Conservation (phyloP, 2,888 invertebrate genomes). For the Papilio gigon region DNA sequence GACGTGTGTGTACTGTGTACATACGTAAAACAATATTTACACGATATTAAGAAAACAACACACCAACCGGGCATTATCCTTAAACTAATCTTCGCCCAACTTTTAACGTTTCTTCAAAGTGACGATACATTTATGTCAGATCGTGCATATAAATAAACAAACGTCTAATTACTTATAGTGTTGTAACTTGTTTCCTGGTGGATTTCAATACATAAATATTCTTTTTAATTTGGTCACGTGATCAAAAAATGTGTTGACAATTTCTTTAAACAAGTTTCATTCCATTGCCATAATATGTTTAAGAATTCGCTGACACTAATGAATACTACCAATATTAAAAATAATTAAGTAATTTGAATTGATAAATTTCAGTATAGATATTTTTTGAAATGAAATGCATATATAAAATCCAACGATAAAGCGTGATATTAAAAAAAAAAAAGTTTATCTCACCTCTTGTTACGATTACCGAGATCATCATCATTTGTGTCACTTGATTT, state of each 20-base stretch:
- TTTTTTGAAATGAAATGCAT: neutral
- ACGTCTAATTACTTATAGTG: neutral
- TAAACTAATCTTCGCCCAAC: neutral
- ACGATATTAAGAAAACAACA: constrained; percentile 27
- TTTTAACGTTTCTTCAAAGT: constrained; percentile 1
- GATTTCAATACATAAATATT: constrained; percentile 2
- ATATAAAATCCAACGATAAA: neutral
- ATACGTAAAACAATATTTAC: constrained; percentile 46
- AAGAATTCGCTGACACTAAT: neutral
- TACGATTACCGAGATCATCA: constrained; percentile 71
- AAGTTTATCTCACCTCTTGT: constrained; percentile 68
- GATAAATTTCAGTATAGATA: neutral
- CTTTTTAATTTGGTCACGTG: neutral
- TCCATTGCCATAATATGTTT: neutral
- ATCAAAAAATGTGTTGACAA: neutral
- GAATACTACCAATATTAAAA: neutral
- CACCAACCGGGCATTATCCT: neutral
- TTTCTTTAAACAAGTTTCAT: neutral
- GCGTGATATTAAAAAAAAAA: neutral
- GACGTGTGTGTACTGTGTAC: constrained; percentile 19
- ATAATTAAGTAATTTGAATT: neutral
- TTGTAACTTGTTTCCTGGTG: neutral
- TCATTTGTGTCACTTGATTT: constrained; percentile 68
- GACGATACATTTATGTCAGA: neutral
- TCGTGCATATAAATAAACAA: neutral